Conservation (phyloP, 1,140 invertebrate genomes). For the Pseudomyrmex concolor region DNA sequence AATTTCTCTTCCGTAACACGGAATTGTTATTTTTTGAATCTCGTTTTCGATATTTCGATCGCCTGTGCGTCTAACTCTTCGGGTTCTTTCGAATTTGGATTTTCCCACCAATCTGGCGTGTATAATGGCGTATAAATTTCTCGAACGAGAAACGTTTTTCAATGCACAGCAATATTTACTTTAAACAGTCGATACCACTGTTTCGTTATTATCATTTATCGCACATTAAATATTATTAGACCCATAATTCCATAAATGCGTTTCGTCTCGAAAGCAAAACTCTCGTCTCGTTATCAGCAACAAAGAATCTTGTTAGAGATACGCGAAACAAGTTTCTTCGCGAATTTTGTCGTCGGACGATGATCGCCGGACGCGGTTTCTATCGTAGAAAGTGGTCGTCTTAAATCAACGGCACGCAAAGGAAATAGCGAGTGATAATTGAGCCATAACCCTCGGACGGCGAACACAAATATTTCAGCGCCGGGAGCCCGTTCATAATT, state of each 20-base stretch:
- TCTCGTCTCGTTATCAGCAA: conserved; percentile 31
- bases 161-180: no score
- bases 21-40: neutral
- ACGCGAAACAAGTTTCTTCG: conserved; percentile 48
- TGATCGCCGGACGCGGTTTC: conserved; percentile 51
- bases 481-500: conserved; percentile 78
- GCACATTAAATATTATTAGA: neutral
- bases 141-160: no score
- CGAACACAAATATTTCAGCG: conserved; percentile 82
- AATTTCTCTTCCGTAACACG: neutral
- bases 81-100: neutral
- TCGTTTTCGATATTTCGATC: no score
- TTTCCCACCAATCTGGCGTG: no score
- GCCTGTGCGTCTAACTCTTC: no score
- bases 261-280: conserved; percentile 16
- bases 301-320: conserved; percentile 44
- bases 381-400: conserved; percentile 71
- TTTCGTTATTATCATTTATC: no score
- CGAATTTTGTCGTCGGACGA: conserved; percentile 61
- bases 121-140: no score
- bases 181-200: neutral
- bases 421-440: conserved; percentile 82
- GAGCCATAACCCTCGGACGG: conserved; percentile 81
- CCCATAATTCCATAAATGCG: neutral
- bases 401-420: conserved; percentile 82